Percentiles rank a stretch among this genome's conserved stretches.
These are phyloP conservation scores for Cichladusa arquata DNA, from an alignment of 2,113 vertebrate genomes.

Conservation along the genomic window DNA sequence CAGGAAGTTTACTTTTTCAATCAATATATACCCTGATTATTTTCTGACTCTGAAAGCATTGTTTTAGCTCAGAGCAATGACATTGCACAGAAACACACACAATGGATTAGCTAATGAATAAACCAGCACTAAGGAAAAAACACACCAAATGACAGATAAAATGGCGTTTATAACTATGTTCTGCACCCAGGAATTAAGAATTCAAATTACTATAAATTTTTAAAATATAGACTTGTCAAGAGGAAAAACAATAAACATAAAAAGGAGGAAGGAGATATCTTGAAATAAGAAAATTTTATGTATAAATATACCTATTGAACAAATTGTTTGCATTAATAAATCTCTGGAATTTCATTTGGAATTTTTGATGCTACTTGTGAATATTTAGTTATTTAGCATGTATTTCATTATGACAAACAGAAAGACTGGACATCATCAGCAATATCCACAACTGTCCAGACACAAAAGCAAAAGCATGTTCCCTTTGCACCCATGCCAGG, in stretches of 20 bases:
- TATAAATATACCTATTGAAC: background rate
- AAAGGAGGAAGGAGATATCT: background rate
- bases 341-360: background rate
- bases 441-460: background rate
- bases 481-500: background rate
- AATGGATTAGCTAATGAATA: background rate
- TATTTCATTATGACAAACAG: background rate
- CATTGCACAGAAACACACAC: background rate
- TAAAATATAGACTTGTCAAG: background rate
- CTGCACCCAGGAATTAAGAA: background rate
- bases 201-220: background rate
- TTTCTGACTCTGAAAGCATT: background rate
- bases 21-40: background rate
- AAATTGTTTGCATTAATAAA: background rate
- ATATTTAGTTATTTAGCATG: background rate
- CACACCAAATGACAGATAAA: background rate
- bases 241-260: background rate
- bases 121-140: background rate
- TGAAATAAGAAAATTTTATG: background rate
- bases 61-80: background rate
- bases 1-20: background rate
- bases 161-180: background rate
- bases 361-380: background rate
- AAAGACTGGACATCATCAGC: background rate
- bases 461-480: background rate